Percentiles rank a stretch among this genome's conserved stretches.
phyloP scores from a whole-genome alignment of 2,797 vertebrate genomes.

The Halcyon smyrnensis region DNA sequence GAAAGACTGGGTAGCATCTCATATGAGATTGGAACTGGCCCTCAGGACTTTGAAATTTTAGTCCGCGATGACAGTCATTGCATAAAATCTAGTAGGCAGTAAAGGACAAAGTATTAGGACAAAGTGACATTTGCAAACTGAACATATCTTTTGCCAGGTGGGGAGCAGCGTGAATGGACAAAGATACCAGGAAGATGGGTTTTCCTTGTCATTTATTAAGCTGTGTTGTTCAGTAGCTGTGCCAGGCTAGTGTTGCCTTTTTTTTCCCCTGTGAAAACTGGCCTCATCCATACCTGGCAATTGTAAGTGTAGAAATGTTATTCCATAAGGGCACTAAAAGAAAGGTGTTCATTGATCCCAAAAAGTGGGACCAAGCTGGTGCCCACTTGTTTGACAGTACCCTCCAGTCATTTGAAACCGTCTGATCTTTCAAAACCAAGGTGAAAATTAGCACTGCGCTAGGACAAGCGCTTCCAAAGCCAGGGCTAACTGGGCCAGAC shows the following conservation, averaged over 20 bases:
- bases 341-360: neutral
- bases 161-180: neutral
- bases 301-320: neutral
- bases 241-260: neutral
- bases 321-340: neutral
- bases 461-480: neutral
- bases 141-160: neutral
- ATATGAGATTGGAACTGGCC: neutral
- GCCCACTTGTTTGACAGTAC: neutral
- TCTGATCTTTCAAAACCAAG: neutral
- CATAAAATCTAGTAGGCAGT: neutral
- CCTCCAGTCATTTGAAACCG: neutral
- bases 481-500: neutral
- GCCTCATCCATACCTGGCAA: neutral
- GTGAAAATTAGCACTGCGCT: neutral
- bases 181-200: neutral
- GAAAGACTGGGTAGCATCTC: neutral
- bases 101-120: neutral
- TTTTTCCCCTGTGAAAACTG: neutral
- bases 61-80: neutral
- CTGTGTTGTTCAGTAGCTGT: neutral
- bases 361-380: neutral
- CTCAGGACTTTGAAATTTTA: neutral
- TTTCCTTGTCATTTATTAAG: neutral
- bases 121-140: neutral